A percentile compares a stretch with the other conserved stretches of the same genome.
phyloP scores from a whole-genome alignment of 2,797 vertebrate genomes.

The Platyrinchus mystaceus region DNA sequence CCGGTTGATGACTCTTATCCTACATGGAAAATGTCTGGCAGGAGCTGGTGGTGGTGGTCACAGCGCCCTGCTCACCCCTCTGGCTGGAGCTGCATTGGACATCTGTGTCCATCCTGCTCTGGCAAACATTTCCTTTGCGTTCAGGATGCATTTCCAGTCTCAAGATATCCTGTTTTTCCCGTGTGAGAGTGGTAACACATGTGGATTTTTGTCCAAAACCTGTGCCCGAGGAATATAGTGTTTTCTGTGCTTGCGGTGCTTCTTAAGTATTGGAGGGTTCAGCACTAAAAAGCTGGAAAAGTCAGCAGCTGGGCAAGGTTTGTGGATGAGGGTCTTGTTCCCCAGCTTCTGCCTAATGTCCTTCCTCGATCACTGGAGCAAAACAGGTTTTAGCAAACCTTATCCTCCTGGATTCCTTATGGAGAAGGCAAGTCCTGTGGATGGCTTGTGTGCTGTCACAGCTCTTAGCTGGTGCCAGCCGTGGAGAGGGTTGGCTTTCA shows the following conservation, averaged over 20 bases:
- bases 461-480: neutral
- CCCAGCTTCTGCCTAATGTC: neutral
- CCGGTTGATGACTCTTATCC: fast-evolving
- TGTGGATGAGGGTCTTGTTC: neutral
- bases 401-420: neutral
- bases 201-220: neutral
- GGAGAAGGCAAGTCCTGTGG: neutral
- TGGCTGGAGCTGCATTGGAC: neutral
- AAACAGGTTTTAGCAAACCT: neutral
- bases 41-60: neutral
- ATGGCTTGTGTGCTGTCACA: neutral
- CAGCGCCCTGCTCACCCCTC: neutral
- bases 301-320: neutral
- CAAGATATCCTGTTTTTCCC: neutral
- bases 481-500: neutral
- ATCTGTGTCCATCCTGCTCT: neutral
- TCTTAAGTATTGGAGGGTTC: neutral
- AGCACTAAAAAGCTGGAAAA: neutral
- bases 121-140: neutral
- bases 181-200: fast-evolving
- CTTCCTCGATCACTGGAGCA: neutral
- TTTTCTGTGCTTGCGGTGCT: fast-evolving
- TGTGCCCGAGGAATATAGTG: neutral
- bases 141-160: neutral
- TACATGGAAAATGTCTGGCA: fast-evolving